phyloP scores from a whole-genome alignment of 1,140 invertebrate genomes.

The Catajapyx aquilonaris region DNA sequence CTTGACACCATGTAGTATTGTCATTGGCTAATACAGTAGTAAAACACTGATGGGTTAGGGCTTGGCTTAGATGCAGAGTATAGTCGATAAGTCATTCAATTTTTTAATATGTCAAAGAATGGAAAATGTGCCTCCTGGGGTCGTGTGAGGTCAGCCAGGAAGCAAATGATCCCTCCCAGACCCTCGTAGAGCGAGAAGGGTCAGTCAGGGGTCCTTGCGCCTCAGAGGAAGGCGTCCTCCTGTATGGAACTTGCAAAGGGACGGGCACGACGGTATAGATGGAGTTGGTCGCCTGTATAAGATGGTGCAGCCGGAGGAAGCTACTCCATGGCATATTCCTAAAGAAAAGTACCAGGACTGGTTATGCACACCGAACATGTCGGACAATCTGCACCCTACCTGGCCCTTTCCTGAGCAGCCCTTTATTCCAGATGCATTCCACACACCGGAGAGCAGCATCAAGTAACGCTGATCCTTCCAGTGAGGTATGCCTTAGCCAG shows the following conservation, averaged over 20 bases:
- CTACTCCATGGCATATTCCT: constrained; percentile 65
- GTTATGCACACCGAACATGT: neutral
- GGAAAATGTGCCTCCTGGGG: constrained; percentile 61
- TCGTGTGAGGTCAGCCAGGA: constrained; percentile 46
- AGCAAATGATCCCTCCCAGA: constrained; percentile 63
- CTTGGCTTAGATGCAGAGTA: too few species aligned
- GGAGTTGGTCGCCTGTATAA: constrained; percentile 46
- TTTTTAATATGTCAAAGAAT: constrained; percentile 65
- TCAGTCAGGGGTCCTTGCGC: constrained; percentile 52
- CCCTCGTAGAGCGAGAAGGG: constrained; percentile 73
- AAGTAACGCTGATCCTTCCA: constrained; percentile 55
- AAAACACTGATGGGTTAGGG: too few species aligned
- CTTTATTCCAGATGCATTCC: constrained; percentile 57
- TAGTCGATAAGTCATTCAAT: too few species aligned
- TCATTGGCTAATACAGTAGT: too few species aligned
- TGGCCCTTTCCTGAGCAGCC: constrained; percentile 58
- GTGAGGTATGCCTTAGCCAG: constrained; percentile 54
- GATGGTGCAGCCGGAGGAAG: constrained; percentile 52
- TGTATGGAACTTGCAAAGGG: constrained; percentile 58
- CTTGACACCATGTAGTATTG: too few species aligned
- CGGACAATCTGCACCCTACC: constrained; percentile 14
- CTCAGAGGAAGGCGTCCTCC: constrained; percentile 35
- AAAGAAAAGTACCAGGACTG: constrained; percentile 7
- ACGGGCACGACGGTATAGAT: constrained; percentile 47
- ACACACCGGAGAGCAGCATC: constrained; percentile 40